Conservation (phyloP, 1,140 invertebrate genomes). For the Choristoneura fumiferana region DNA sequence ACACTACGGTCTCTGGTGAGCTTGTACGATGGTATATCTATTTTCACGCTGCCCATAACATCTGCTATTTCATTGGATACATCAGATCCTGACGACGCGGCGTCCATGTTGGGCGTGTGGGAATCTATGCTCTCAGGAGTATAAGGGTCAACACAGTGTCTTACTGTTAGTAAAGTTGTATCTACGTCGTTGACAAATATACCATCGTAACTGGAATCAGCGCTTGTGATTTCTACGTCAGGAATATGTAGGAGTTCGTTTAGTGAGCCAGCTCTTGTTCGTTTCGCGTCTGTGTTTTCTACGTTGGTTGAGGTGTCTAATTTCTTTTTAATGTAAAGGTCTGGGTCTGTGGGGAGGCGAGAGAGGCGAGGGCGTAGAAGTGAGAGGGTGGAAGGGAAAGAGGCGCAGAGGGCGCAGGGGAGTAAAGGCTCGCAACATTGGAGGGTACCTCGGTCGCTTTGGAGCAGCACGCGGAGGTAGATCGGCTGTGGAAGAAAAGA, state of each 20-base stretch:
- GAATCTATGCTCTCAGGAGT: constrained; percentile 88
- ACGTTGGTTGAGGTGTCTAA: constrained; percentile 30
- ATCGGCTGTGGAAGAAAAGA: constrained; percentile 85
- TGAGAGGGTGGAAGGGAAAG: constrained; percentile 71
- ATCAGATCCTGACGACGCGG: constrained; percentile 47
- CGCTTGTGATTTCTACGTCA: constrained; percentile 77
- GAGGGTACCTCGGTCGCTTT: constrained; percentile 88
- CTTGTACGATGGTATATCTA: constrained; percentile 41
- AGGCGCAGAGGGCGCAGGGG: constrained; percentile 54
- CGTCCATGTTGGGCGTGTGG: constrained; percentile 82
- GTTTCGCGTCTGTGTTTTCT: constrained; percentile 53
- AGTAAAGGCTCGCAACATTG: constrained; percentile 80
- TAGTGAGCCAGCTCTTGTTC: constrained; percentile 58
- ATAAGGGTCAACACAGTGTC: constrained; percentile 82
- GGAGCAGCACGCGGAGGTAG: constrained; percentile 85
- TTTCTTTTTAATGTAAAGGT: constrained; percentile 63
- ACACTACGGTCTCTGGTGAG: constrained; percentile 72
- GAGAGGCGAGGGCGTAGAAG: constrained; percentile 71
- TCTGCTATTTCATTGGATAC: constrained; percentile 42
- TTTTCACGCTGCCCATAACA: constrained; percentile 22
- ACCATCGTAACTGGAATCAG: constrained; percentile 70
- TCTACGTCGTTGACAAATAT: constrained; percentile 80
- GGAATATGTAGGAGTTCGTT: constrained; percentile 65
- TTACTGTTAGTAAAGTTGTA: constrained; percentile 68
- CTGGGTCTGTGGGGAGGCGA: constrained; percentile 56